Evolutionary conservation across 2,797 vertebrate genomes (phyloP), one percentile per base, ranked within the genome.

Genomic region (Eulemur albifrons): DNA sequence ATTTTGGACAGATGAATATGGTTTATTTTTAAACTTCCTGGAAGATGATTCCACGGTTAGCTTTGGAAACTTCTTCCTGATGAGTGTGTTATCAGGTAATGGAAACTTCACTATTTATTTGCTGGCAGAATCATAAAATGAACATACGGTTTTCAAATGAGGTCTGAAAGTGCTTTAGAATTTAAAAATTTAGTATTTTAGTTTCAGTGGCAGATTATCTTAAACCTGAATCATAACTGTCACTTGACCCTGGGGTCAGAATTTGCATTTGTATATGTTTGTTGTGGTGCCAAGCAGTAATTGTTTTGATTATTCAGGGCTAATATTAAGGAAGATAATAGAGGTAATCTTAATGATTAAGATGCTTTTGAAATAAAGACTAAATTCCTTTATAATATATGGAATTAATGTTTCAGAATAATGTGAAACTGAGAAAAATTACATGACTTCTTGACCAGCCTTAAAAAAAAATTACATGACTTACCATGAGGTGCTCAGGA

Each of bases 11-110:
- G 93, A 77, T 81, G 77, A 93, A 79, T 88, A 32, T 76, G 83
- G 88, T 93, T 95, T 96, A 96, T 97, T 96, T 97, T 97, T 96
- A 95, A 95, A 32, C 57, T 95, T 95, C 84, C 70, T 92, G 73
- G 61, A 96, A 94, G 85, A 88, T 90, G 80, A 92, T 94, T 93
- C 80, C 80, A 92, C n/a, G 75, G 57, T 93, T 96, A 95, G 43
- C 65, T 97, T 96, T 89, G 84, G 75, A 95, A 96, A 84, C 48
- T 40, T 96, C 40, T 94, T 94, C n/a, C 65, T 92, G 43, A 54
- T 80, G 54, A 86, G 15, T 91, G 0, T 81, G n/a, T 96, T 95
- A 43, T 50, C 72, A 95, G 54, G 70, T 92, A 88, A 73, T 96
- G 82, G 89, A 93, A 96, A 94, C 35, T 72, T 95, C 15, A 90